Evolutionary conservation across 2,797 vertebrate genomes (phyloP).

Genomic region (Ctenopoma kingsleyae): DNA sequence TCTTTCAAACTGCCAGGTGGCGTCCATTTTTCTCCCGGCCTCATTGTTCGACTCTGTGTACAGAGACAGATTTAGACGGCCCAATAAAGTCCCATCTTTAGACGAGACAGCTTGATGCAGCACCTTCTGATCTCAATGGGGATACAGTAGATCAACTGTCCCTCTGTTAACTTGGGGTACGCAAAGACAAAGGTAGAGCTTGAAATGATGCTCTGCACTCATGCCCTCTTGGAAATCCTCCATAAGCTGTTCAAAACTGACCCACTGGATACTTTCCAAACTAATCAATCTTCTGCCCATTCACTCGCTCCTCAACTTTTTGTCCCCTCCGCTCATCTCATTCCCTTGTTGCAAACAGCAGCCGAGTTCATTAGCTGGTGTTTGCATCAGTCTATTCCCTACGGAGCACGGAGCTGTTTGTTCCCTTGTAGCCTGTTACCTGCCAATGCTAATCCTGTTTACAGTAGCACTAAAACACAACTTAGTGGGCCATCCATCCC

Average conservation of each 20-base stretch:
- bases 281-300: conserved; percentile 65
- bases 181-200: conserved; percentile 59
- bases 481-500: conserved; percentile 73
- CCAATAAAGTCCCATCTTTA: conserved; percentile 78
- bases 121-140: conserved; percentile 65
- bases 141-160: conserved; percentile 58
- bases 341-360: conserved; percentile 62
- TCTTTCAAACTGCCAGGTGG: conserved; percentile 82
- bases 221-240: conserved; percentile 49
- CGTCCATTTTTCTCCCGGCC: conserved; percentile 79
- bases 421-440: conserved; percentile 68
- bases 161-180: conserved; percentile 25
- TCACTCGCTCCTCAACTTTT: conserved; percentile 42
- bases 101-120: conserved; percentile 78
- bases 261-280: conserved; percentile 72
- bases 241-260: conserved; percentile 63
- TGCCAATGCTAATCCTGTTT: conserved; percentile 85
- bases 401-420: conserved; percentile 64
- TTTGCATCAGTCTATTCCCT: conserved; percentile 72
- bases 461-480: conserved; percentile 77
- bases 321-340: conserved; percentile 27
- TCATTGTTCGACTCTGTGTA: conserved; percentile 74
- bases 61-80: conserved; percentile 76
- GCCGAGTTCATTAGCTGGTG: conserved; percentile 79
- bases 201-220: conserved; percentile 20